Evolutionary conservation across 2,797 vertebrate species (phyloP), one percentile per base, ranked within the genome.

Genomic region (Trematomus bernacchii): DNA sequence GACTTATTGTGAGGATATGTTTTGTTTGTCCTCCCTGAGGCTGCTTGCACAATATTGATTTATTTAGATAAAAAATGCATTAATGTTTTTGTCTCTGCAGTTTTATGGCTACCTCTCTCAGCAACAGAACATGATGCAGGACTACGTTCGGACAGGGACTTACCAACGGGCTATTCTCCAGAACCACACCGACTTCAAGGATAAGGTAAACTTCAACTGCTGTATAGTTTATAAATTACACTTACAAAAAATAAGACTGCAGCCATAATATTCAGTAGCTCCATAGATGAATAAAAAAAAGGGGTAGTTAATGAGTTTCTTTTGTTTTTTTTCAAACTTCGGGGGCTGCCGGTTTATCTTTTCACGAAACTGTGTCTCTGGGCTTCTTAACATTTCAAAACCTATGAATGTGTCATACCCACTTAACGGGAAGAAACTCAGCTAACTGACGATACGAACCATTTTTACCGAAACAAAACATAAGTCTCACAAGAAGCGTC

Each of bases 121-220:
- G 96, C 98, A 99, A 92, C 98, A 99, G 95, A 99, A 99, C 91
- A 99, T 99, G 98, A 99, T 99, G 98, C 98, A 99, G 93, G 98
- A 99, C 84, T 99, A 99, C 0, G 97, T 99, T 74, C 95, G 98
- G 82, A 99, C 98, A 23, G 97, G 98, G 81, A 99, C 98, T 16
- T 99, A 99, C 91, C 98, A 99, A 76, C 94, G 97, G 0, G 98
- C 98, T 0, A 99, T 99, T 88, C 95, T 99, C 44, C 98, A 99
- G 92, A 99, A 99, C 93, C 98, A 99, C 91, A 95, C 93, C 0
- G 98, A 99, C 94, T 99, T 99, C 91, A 98, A 98, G 84, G 97
- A 99, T 87, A 99, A 99, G 96, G 97, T 98, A 88, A 72, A 8
- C 1, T 43, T 3, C 7, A 3, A 19, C 3, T 40, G 4, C 10